phyloP scores from a whole-genome alignment of 2,888 invertebrate genomes.

The Pristionchus exspectatus region DNA sequence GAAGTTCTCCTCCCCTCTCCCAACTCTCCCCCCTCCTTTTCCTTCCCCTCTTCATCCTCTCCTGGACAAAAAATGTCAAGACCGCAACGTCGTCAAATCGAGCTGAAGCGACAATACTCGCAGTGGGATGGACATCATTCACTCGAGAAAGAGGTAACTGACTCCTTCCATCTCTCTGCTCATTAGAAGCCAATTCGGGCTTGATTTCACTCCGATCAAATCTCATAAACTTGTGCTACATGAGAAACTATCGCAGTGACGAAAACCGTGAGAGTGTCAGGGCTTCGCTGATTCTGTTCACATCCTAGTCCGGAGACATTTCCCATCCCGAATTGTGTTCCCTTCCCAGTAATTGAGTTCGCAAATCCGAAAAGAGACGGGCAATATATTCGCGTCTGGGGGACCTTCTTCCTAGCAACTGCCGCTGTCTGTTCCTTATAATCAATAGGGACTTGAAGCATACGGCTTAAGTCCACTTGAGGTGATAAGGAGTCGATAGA shows the following conservation, averaged over 20 bases:
- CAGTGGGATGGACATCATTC: constrained; percentile 24
- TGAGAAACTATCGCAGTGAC: background rate
- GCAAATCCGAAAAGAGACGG: background rate
- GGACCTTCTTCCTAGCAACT: background rate
- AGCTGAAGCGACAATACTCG: background rate
- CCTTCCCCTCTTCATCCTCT: background rate
- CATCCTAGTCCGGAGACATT: background rate
- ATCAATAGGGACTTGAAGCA: constrained; percentile 1
- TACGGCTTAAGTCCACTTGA: background rate
- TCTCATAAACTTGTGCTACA: background rate
- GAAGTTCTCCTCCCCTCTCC: constrained; percentile 24
- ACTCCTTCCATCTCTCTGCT: background rate
- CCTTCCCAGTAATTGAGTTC: background rate
- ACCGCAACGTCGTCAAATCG: background rate
- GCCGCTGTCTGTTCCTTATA: background rate
- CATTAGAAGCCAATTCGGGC: background rate
- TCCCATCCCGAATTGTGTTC: constrained; percentile 8
- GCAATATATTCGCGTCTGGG: background rate
- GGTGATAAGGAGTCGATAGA: background rate
- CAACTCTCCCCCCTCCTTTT: constrained; percentile 20
- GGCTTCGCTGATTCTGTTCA: background rate
- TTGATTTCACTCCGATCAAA: background rate
- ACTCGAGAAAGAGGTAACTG: background rate
- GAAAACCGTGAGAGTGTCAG: background rate
- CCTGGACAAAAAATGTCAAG: background rate